These are phyloP conservation scores for Sminthopsis crassicaudata DNA, from an alignment of 2,113 vertebrate genomes.

Conservation along the genomic window DNA sequence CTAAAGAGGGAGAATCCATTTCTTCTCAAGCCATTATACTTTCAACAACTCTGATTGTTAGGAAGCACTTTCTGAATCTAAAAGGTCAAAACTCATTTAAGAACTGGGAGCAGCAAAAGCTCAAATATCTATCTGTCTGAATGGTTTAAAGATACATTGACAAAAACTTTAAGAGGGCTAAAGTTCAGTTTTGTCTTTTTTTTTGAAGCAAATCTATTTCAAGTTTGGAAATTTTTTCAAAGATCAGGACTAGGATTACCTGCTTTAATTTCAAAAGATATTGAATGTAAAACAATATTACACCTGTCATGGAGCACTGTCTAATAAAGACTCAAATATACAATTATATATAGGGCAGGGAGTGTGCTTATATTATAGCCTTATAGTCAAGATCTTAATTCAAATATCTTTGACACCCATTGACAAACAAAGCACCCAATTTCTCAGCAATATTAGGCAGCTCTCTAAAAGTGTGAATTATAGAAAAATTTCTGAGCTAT, in stretches of 20 bases:
- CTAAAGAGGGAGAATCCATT: neutral
- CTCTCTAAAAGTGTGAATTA: neutral
- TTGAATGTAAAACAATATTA: neutral
- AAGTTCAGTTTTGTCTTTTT: neutral
- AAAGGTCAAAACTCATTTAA: neutral
- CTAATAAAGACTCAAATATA: neutral
- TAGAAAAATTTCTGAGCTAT: neutral
- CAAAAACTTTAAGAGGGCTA: neutral
- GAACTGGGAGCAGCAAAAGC: neutral
- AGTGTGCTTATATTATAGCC: neutral
- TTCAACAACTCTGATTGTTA: neutral
- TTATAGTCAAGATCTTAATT: neutral
- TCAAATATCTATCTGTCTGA: neutral
- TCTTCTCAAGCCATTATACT: neutral
- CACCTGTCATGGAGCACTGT: neutral
- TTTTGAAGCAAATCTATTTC: neutral
- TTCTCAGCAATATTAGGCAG: neutral
- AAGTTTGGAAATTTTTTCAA: neutral
- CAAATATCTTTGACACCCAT: neutral
- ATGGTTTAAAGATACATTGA: neutral
- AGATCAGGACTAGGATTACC: neutral
- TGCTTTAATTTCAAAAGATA: neutral
- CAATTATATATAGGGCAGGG: neutral
- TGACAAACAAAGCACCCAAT: neutral
- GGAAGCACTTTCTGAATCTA: neutral